Evolutionary conservation across 2,797 vertebrate species (phyloP), one percentile per base, ranked within the genome.

Genomic region (Acipenser transmontanus): DNA sequence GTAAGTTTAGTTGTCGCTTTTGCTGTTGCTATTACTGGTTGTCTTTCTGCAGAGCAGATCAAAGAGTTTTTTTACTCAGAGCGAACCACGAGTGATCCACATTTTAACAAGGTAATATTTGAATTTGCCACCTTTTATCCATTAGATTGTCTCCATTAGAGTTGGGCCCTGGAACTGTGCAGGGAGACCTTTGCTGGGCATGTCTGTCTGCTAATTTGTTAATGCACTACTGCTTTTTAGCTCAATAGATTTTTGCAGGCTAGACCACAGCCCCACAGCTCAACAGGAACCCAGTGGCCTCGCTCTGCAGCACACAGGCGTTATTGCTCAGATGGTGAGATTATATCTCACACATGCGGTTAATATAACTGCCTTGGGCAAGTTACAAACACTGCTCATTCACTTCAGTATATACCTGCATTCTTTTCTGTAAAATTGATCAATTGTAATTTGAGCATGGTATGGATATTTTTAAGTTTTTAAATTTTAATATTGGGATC

Each of bases 211-310:
- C 12, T 11, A 4, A 13, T 5, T 57, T 11, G 12, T 4, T 57
- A n/a, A 57, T 7, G 12, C 12, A n/a, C 54, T n/a, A 1, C 11
- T 57, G 12, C 12, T n/a, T 6, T 57, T 57, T 0, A 57, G 12
- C 54, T 57, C 12, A 57, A n/a, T 11, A n/a, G 2, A 13, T n/a
- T 12, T 50, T 61, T 68, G 79, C 75, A 71, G 17, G 34, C 34
- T 34, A 1, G 3, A 3, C 4, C 34, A 1, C 7, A 70, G 34
- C 34, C 4, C 34, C 34, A 3, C 34, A 34, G 59, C 70, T 66
- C 4, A 69, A 54, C 48, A 80, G 82, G 80, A 84, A 84, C 78
- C 77, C 51, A 79, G 81, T 7, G 81, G 81, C 81, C 67, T 34
- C 34, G 4, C 4, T 34, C 34, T 34, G 34, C 34, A 34, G 34